Base-by-base conservation (phyloP, 2,888 invertebrate species). In the Apodemia hepburni region DNA sequence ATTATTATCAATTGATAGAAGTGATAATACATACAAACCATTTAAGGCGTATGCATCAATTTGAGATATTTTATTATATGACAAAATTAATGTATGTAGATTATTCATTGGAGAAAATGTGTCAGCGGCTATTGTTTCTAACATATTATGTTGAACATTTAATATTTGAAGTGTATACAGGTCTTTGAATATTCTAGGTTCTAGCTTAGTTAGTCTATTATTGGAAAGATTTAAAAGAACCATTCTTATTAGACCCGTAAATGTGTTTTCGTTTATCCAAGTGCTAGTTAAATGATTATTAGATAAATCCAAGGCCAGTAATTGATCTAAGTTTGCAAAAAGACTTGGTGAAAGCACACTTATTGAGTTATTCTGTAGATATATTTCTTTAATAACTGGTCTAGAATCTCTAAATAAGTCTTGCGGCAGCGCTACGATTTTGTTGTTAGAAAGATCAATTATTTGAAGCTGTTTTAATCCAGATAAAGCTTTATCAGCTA, bases 101-200 rank as follows among this genome's bases (percentile, higher is more conserved):
- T 98, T 98, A 80, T 97, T 97, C 95, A 98, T 96, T 5, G 97
- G 96, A 49, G 97, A 94, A 82, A 98, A 98, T 1, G 97, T 96
- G 75, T 97, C 96, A 8, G 97, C 96, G 8, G 96, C 96, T 67
- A 98, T 96, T 65, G 93, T 95, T 79, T 97, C 96, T 63, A 98
- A 87, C 76, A 94, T 93, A 80, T 98, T 98, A 81, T 96, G 95
- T 71, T 97, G 96, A 70, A 98, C 92, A 79, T 97, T 97, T 59
- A 98, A 91, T 71, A 96, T 95, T 85, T 97, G 96, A 65, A 98
- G 88, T 17, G 96, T 97, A 76, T 97, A 97, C 67, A 98, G 92
- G 75, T 97, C 96, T 75, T 95, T 94, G 80, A 98, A 98, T 73
- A 97, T 95, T 71, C 95, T 95, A 18, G 96, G 95, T 73, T 97